A percentile compares a stretch with the other conserved stretches of the same genome.
Conservation (phyloP, 2,888 invertebrate genomes). For the Erebia aethiops region DNA sequence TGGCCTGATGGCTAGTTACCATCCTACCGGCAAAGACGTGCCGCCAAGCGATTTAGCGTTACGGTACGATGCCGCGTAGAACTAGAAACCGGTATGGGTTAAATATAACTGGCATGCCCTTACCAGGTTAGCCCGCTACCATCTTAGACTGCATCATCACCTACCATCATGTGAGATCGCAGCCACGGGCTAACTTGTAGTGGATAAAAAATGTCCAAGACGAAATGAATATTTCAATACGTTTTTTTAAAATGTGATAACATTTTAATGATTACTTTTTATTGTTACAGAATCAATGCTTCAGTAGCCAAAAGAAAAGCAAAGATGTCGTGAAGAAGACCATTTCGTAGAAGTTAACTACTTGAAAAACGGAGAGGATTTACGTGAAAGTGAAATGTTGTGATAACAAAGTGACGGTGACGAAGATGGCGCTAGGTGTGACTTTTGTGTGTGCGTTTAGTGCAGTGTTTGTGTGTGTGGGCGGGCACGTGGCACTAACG, state of each 20-base stretch:
- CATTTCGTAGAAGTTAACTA: neutral
- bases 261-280: neutral
- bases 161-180: no score
- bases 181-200: no score
- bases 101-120: no score
- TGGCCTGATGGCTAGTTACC: no score
- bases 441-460: constrained; percentile 53
- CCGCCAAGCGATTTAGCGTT: no score
- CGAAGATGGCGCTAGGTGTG: constrained; percentile 59
- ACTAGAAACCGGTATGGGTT: no score
- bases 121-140: no score
- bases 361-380: constrained; percentile 10
- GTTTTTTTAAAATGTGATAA: neutral
- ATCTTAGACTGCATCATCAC: no score
- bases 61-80: no score
- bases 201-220: no score
- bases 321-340: constrained; percentile 28
- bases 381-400: constrained; percentile 33
- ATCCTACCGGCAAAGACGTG: no score
- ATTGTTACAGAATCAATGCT: constrained; percentile 23
- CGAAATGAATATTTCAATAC: no score
- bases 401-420: constrained; percentile 36
- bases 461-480: constrained; percentile 57
- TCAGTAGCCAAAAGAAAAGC: neutral
- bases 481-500: constrained; percentile 92